Conservation (phyloP, 2,797 vertebrate species). For the Alca torda region DNA sequence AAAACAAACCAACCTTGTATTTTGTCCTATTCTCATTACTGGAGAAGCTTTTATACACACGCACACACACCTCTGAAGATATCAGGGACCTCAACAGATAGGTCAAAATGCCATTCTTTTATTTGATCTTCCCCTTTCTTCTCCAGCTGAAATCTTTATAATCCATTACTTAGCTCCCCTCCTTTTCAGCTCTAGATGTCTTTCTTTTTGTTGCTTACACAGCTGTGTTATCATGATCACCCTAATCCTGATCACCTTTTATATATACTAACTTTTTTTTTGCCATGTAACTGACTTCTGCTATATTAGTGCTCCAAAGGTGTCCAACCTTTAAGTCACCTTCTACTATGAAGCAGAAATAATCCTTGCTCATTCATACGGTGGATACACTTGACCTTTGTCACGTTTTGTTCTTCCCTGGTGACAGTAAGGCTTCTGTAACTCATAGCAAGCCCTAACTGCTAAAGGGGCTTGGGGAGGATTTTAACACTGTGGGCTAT, state of each 20-base stretch:
- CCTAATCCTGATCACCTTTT: too few species aligned
- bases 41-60: not conserved
- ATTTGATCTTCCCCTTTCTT: not conserved
- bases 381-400: not conserved
- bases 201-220: not conserved
- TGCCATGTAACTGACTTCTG: not conserved
- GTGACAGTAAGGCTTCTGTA: not conserved
- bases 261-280: not conserved
- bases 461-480: not conserved
- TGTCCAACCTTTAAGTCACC: not conserved
- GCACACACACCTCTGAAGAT: not conserved
- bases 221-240: rapidly evolving
- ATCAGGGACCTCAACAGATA: too few species aligned
- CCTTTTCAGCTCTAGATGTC: not conserved
- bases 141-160: not conserved
- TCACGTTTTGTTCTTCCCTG: not conserved
- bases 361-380: not conserved
- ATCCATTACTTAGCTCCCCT: not conserved
- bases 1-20: not conserved
- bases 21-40: not conserved
- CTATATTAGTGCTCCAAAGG: not conserved
- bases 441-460: not conserved
- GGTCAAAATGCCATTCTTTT: not conserved
- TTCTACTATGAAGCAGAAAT: not conserved
- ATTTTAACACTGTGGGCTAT: not conserved